Evolutionary conservation across 2,113 vertebrate genomes (phyloP), one percentile per base, ranked within the genome.

Genomic region (Psephotus haematonotus): DNA sequence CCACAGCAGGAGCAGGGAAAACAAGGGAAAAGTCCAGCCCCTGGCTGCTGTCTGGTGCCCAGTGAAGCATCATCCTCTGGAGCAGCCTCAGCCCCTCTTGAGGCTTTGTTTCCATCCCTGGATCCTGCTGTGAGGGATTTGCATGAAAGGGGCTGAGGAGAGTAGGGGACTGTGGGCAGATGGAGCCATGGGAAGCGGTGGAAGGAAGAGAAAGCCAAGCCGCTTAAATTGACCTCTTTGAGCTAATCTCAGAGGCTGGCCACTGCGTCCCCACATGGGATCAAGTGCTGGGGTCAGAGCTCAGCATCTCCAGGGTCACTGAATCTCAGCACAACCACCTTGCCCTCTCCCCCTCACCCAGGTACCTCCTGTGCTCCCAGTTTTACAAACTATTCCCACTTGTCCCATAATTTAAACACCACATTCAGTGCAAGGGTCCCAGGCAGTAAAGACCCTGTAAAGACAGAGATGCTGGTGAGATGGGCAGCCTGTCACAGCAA

Each of bases 401-500:
- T 71, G 60, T 37, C 29, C 60, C 59, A n/a, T 20, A 23, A 33
- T 35, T 44, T 10, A 28, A 80, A 8, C 35, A 22, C 7, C 49
- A 9, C 24, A 3, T 39, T 27, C 68, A 22, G 74, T 39, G 15
- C 22, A 13, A 25, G 47, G 41, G 14, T 14, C 35, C 14, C 25
- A 2, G 63, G 25, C 7, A 22, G 35, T 23, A 52, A 62, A 31
- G 24, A 22, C 49, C 17, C 35, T 25, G 13, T 2, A 0, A 9
- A 28, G 60, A 24, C 33, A 18, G 39, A 12, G 24, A 14, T n/a
- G 29, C 65, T 23, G 44, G 29, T 19, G 29, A 46, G 13, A 25
- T 17, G 1, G 1, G 8, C 60, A 43, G 17, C 39, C n/a, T 1
- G 2, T 55, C 6, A 2, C 55, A 17, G 35, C 35, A 3, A 31